Conservation (phyloP, 2,888 invertebrate species). For the Xestia rhomboidea region DNA sequence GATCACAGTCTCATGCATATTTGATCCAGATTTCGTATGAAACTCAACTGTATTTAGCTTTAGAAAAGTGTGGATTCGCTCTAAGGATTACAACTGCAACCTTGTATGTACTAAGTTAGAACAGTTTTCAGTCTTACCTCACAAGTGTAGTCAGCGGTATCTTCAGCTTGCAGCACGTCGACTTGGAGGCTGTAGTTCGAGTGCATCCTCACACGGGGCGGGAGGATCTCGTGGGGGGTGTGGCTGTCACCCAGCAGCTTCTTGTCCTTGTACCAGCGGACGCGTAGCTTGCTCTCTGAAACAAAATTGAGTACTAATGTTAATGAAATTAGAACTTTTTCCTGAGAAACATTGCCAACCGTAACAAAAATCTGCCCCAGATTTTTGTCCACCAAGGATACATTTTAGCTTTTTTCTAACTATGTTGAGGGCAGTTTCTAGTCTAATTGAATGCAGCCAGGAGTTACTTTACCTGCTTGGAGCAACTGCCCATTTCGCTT, state of each 20-base stretch:
- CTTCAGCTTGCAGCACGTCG: constrained; percentile 88
- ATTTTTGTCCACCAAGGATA: background rate
- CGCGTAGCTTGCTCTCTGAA: constrained; percentile 91
- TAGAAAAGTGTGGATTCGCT: background rate
- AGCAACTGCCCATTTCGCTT: background rate
- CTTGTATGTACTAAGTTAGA: background rate
- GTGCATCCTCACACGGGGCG: constrained; percentile 92
- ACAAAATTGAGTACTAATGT: background rate
- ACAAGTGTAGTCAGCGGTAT: constrained; percentile 93
- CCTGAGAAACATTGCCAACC: too few relatives aligned
- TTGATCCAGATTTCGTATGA: too few relatives aligned
- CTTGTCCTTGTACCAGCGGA: constrained; percentile 93
- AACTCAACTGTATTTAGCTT: background rate
- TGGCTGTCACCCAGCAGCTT: constrained; percentile 92
- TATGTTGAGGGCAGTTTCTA: too few relatives aligned
- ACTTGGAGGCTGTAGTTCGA: constrained; percentile 94
- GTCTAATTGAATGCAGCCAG: too few relatives aligned
- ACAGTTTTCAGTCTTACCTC: constrained; percentile 83
- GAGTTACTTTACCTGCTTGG: too few relatives aligned
- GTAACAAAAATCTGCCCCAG: too few relatives aligned
- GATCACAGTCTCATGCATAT: too few relatives aligned
- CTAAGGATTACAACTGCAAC: background rate
- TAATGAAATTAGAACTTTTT: background rate
- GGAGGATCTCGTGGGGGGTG: constrained; percentile 86
- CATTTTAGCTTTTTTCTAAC: too few relatives aligned